A percentile compares a stretch with the other conserved stretches of the same genome.
phyloP scores from a whole-genome alignment of 2,797 vertebrate species.

The Semotilus atromaculatus region DNA sequence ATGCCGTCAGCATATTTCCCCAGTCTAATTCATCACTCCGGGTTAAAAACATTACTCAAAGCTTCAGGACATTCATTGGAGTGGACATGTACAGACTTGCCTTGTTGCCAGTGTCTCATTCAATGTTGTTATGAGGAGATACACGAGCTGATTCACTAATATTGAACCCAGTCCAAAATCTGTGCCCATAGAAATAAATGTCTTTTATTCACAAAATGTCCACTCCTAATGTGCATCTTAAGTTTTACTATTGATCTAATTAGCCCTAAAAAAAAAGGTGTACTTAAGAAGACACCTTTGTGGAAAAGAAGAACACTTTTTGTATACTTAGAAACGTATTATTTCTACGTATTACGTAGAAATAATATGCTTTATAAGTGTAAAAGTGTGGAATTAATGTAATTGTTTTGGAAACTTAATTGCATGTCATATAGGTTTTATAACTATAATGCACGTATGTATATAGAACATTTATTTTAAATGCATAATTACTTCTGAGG shows the following conservation, averaged over 20 bases:
- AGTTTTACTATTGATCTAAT: background rate
- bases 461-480: background rate
- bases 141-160: slow-evolving; percentile 18
- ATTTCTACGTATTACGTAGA: too few relatives aligned
- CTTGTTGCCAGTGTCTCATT: slow-evolving; percentile 31
- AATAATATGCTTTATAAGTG: too few relatives aligned
- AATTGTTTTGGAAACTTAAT: background rate
- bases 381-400: background rate
- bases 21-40: slow-evolving; percentile 18
- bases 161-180: background rate
- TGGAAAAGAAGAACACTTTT: background rate
- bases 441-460: background rate
- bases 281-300: background rate
- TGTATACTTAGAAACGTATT: too few relatives aligned
- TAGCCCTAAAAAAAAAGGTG: background rate
- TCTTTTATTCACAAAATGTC: background rate
- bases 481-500: too few relatives aligned
- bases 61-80: slow-evolving; percentile 1
- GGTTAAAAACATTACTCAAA: slow-evolving; percentile 21
- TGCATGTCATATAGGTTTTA: background rate
- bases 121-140: slow-evolving; percentile 32
- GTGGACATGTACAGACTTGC: slow-evolving; percentile 15
- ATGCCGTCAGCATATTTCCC: slow-evolving; percentile 14
- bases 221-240: too few relatives aligned
- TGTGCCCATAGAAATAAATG: background rate